These are phyloP conservation scores for Calephelis nemesis DNA, from an alignment of 1,140 invertebrate genomes.

Conservation along the genomic window DNA sequence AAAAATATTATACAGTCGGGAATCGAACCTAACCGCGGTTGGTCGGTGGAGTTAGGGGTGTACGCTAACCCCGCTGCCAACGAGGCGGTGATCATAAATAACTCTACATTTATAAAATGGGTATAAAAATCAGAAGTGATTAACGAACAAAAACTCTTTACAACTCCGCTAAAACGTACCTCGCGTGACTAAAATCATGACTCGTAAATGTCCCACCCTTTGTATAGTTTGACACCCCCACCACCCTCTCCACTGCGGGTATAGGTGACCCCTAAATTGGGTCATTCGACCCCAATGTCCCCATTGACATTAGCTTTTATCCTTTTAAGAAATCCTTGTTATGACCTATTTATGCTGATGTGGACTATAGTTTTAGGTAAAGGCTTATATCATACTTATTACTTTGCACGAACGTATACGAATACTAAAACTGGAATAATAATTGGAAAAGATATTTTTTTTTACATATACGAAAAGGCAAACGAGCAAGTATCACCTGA, in stretches of 20 bases:
- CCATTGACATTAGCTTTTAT: slow-evolving; percentile 20
- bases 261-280: slow-evolving; percentile 25
- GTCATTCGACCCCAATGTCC: slow-evolving; percentile 19
- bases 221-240: slow-evolving; percentile 3
- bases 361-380: neutral
- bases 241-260: slow-evolving; percentile 14
- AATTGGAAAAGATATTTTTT: too few relatives aligned
- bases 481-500: too few relatives aligned
- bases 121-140: slow-evolving; percentile 11
- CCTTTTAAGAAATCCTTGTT: slow-evolving; percentile 9
- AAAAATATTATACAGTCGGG: too few relatives aligned
- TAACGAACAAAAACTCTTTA: slow-evolving; percentile 10
- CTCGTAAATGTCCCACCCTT: slow-evolving; percentile 14
- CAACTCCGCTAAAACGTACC: slow-evolving; percentile 18
- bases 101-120: neutral
- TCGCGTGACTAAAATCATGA: slow-evolving; percentile 21
- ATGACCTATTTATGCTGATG: neutral
- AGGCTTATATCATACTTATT: too few relatives aligned
- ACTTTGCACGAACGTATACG: too few relatives aligned
- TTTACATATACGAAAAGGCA: too few relatives aligned
- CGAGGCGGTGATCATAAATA: neutral
- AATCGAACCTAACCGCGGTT: too few relatives aligned
- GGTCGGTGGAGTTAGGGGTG: too few relatives aligned
- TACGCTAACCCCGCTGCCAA: too few relatives aligned
- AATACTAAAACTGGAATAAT: too few relatives aligned